These are phyloP conservation scores for Cheiracanthium punctorium DNA, from an alignment of 2,888 invertebrate species.

Conservation along the genomic window DNA sequence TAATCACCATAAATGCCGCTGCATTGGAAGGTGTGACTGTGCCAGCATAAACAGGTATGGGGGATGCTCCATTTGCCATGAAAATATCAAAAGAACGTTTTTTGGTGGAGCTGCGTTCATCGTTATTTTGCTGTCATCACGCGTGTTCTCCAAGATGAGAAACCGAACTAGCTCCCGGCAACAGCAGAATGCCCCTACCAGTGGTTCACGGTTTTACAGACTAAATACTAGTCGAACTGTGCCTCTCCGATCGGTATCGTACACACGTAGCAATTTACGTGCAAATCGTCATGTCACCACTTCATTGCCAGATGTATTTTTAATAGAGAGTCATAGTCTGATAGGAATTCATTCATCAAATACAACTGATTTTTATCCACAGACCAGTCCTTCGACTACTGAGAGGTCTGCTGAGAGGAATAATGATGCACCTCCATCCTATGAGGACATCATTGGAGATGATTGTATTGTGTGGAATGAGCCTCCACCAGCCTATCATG, in stretches of 20 bases:
- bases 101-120: slow-evolving; percentile 67
- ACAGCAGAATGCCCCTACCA: slow-evolving; percentile 32
- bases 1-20: slow-evolving; percentile 64
- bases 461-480: slow-evolving; percentile 64
- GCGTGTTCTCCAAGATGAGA: slow-evolving; percentile 51
- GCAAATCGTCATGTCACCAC: slow-evolving; percentile 39
- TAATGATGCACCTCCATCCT: slow-evolving; percentile 63
- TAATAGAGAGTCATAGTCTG: slow-evolving; percentile 57
- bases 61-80: slow-evolving; percentile 64
- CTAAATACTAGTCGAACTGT: slow-evolving; percentile 61
- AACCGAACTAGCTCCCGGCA: slow-evolving; percentile 43
- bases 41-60: slow-evolving; percentile 43
- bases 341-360: slow-evolving; percentile 53
- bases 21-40: slow-evolving; percentile 61
- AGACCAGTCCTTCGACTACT: slow-evolving; percentile 37
- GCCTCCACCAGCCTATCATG: slow-evolving; percentile 62
- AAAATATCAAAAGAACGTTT: slow-evolving; percentile 66
- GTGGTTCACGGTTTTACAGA: slow-evolving; percentile 36
- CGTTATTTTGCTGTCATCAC: slow-evolving; percentile 48
- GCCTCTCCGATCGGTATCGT: slow-evolving; percentile 55
- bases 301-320: slow-evolving; percentile 64
- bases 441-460: slow-evolving; percentile 58
- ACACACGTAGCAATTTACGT: slow-evolving; percentile 39
- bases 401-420: slow-evolving; percentile 34
- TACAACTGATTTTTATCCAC: slow-evolving; percentile 58